These are phyloP conservation scores for Crocodylus rhombifer DNA, from an alignment of 2,797 vertebrate genomes.

Conservation along the genomic window DNA sequence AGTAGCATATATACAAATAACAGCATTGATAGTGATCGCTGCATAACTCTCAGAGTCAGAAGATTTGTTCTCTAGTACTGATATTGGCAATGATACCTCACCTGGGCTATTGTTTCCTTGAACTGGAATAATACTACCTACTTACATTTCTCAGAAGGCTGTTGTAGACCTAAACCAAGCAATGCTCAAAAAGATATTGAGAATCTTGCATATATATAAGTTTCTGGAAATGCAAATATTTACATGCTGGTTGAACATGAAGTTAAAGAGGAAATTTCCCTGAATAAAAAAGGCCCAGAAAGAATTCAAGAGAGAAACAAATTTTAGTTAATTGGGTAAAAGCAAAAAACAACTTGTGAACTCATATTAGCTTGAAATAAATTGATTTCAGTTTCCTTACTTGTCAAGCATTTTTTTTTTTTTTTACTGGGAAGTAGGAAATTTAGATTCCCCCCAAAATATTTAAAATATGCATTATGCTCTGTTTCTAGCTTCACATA, in stretches of 20 bases:
- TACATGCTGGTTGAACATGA: constrained; percentile 26
- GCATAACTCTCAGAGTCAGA: constrained; percentile 43
- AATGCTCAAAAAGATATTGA: constrained; percentile 23
- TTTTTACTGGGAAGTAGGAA: constrained; percentile 70
- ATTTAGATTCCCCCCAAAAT: constrained; percentile 75
- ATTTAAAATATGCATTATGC: constrained; percentile 75
- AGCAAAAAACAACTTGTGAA: constrained; percentile 63
- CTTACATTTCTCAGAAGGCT: constrained; percentile 50
- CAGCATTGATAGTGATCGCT: constrained; percentile 44
- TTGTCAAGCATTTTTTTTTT: constrained; percentile 32
- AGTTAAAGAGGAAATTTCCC: background rate
- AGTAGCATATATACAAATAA: background rate
- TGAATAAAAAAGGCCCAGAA: constrained; percentile 16
- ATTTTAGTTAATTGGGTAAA: constrained; percentile 63
- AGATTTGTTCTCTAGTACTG: constrained; percentile 37
- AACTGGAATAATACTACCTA: constrained; percentile 64
- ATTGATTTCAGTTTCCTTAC: constrained; percentile 59
- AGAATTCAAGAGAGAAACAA: constrained; percentile 50
- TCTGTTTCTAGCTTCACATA: constrained; percentile 71
- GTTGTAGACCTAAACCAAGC: background rate
- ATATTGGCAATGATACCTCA: constrained; percentile 31
- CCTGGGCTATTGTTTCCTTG: background rate
- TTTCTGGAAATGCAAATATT: background rate
- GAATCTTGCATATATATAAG: background rate
- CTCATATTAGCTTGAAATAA: constrained; percentile 62